Conservation (phyloP, 2,888 invertebrate genomes). For the Marronus borbonicus region DNA sequence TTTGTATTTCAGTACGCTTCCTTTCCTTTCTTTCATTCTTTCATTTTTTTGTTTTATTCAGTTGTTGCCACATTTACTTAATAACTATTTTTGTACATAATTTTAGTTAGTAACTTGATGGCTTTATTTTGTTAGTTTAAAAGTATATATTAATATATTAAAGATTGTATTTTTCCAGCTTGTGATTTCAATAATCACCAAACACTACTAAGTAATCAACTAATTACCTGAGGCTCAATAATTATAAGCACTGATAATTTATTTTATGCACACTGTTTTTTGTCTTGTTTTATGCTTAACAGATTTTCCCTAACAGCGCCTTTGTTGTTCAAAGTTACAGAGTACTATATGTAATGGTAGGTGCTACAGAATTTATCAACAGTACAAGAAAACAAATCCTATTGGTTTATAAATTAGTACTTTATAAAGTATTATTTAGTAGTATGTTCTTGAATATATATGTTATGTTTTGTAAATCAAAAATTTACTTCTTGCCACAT, state of each 20-base stretch:
- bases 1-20: conserved; percentile 19
- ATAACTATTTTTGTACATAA: conserved; percentile 42
- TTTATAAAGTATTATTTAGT: conserved; percentile 29
- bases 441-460: conserved; percentile 25
- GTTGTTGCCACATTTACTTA: conserved; percentile 43
- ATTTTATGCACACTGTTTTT: conserved; percentile 38
- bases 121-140: conserved; percentile 44
- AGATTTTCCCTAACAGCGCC: conserved; percentile 42
- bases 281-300: conserved; percentile 36
- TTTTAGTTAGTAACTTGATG: conserved; percentile 32
- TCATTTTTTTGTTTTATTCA: conserved; percentile 9
- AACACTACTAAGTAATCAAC: conserved; percentile 28
- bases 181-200: conserved; percentile 40
- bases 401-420: conserved; percentile 39
- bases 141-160: conserved; percentile 46
- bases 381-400: conserved; percentile 39
- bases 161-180: conserved; percentile 27
- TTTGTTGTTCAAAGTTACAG: conserved; percentile 42
- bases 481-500: conserved; percentile 19
- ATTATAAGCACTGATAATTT: conserved; percentile 46
- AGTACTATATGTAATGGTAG: conserved; percentile 32
- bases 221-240: conserved; percentile 47
- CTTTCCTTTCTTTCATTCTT: background rate
- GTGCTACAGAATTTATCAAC: conserved; percentile 42
- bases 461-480: conserved; percentile 8